Conservation (phyloP, 2,113 vertebrate genomes). For the Zosterops lateralis region DNA sequence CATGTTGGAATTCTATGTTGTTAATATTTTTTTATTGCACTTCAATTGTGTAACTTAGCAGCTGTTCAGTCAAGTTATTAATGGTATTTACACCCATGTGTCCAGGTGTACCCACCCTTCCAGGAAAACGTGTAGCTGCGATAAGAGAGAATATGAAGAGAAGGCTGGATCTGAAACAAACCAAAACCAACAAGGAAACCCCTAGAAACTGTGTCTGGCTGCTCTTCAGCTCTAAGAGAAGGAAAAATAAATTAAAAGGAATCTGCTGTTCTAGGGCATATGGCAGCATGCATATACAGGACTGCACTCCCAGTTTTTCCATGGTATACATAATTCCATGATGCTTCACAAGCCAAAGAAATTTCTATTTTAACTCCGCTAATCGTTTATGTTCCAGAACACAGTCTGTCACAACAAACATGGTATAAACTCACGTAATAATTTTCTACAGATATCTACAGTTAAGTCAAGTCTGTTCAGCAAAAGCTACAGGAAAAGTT, state of each 20-base stretch:
- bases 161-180: background rate
- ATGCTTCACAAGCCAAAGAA: background rate
- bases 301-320: background rate
- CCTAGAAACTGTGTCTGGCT: background rate
- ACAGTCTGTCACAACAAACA: background rate
- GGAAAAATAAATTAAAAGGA: background rate
- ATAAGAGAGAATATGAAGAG: background rate
- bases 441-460: background rate
- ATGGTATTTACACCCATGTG: background rate
- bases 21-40: background rate
- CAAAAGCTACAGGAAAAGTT: background rate
- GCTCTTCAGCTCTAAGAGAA: background rate
- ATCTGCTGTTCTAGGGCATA: background rate
- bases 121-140: background rate
- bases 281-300: background rate
- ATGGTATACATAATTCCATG: conserved; percentile 2
- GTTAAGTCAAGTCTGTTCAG: background rate
- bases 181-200: background rate
- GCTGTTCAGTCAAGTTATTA: background rate
- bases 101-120: background rate
- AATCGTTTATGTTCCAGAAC: background rate
- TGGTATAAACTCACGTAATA: background rate
- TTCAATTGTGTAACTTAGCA: background rate
- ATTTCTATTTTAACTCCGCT: conserved; percentile 13
- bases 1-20: background rate